Percentiles rank a stretch among this genome's conserved stretches.
Evolutionary conservation across 2,797 vertebrate species (phyloP).

Genomic region (Graptemys geographica): DNA sequence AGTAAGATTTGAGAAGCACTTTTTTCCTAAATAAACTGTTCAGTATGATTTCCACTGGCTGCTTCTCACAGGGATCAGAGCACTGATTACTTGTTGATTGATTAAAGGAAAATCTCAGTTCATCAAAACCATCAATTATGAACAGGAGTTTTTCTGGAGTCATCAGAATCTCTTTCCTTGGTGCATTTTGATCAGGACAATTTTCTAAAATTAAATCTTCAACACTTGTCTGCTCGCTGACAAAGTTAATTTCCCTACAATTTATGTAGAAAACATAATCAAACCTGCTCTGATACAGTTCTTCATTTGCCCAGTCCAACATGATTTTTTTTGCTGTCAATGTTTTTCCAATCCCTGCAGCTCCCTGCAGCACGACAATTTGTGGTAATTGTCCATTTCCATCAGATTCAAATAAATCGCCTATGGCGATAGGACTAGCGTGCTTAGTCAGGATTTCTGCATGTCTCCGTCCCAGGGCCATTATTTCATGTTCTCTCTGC

Average conservation of each 20-base stretch:
- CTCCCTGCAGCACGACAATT: neutral
- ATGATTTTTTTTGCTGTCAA: neutral
- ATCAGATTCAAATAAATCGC: neutral
- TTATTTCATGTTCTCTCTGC: neutral
- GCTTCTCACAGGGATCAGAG: no score
- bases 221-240: no score
- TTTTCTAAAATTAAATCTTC: conserved; percentile 13
- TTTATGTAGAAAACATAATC: no score
- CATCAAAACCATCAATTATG: conserved; percentile 67
- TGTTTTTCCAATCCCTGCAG: conserved; percentile 11
- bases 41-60: no score
- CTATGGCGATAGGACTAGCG: neutral
- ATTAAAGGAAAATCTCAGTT: neutral
- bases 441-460: no score
- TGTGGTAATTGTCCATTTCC: neutral
- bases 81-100: no score
- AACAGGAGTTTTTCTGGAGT: neutral
- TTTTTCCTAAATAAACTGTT: no score
- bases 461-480: neutral
- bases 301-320: no score
- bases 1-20: no score
- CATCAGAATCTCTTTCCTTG: no score
- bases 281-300: no score
- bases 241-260: no score
- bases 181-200: rapidly evolving